A percentile compares a stretch with the other conserved stretches of the same genome.
Evolutionary conservation across 2,888 invertebrate species (phyloP).

Genomic region (Eupeodes latifasciatus): DNA sequence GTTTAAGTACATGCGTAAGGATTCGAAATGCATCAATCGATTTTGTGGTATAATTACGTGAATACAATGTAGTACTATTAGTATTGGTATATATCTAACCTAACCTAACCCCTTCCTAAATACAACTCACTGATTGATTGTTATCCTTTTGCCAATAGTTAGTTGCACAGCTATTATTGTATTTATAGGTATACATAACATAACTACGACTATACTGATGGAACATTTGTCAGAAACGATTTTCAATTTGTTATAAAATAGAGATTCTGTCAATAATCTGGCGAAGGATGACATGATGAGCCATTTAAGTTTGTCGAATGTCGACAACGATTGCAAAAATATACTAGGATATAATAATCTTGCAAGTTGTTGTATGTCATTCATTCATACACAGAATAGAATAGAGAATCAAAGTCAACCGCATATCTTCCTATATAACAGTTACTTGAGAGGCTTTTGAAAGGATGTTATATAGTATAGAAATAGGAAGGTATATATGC

Average conservation of each 20-base stretch:
- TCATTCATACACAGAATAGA: no score
- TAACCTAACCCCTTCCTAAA: no score
- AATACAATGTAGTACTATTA: background rate
- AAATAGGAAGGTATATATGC: no score
- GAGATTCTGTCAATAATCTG: background rate
- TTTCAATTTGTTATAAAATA: conserved; percentile 60
- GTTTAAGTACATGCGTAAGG: conserved; percentile 27
- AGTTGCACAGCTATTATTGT: conserved; percentile 33
- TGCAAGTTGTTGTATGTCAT: conserved; percentile 5
- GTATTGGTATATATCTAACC: no score
- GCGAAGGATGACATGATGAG: conserved; percentile 8
- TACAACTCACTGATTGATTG: conserved; percentile 65
- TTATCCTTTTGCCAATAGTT: conserved; percentile 64
- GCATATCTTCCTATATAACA: background rate
- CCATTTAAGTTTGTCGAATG: conserved; percentile 30
- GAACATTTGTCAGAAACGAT: conserved; percentile 62
- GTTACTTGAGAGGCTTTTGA: conserved; percentile 24
- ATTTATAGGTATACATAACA: background rate
- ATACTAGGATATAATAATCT: conserved; percentile 43
- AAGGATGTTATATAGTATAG: no score
- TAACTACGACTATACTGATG: background rate
- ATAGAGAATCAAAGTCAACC: conserved; percentile 17
- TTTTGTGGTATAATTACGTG: conserved; percentile 58
- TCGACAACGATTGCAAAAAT: background rate
- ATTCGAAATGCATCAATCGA: conserved; percentile 60